A percentile compares a stretch with the other conserved stretches of the same genome.
phyloP scores from a whole-genome alignment of 2,797 vertebrate genomes.

The Falco concolor region DNA sequence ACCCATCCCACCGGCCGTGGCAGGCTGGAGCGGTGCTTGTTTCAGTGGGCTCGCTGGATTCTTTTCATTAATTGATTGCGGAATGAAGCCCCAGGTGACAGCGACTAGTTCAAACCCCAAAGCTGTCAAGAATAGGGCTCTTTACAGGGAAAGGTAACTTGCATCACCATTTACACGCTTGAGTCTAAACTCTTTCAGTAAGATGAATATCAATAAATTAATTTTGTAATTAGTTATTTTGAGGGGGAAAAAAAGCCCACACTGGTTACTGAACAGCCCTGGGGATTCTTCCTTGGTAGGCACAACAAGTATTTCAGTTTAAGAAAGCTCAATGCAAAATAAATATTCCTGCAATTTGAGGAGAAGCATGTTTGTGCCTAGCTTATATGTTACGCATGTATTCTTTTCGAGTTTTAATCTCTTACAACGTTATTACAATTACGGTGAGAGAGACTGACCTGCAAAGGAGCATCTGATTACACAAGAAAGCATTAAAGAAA shows the following conservation, averaged over 20 bases:
- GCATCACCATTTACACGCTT: neutral
- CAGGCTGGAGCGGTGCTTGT: neutral
- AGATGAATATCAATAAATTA: neutral
- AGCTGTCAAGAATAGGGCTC: neutral
- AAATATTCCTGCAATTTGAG: neutral
- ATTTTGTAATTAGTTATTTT: neutral
- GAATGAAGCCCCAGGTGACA: neutral
- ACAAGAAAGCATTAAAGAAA: neutral
- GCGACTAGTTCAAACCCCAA: neutral
- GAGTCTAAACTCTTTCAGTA: neutral
- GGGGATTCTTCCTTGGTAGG: neutral
- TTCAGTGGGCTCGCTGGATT: neutral
- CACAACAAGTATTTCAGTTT: neutral
- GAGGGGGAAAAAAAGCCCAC: neutral
- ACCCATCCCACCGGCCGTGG: neutral
- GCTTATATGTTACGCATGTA: accelerated
- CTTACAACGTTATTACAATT: neutral
- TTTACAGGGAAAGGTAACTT: neutral
- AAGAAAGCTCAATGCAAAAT: neutral
- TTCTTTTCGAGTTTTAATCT: neutral
- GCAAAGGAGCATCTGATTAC: neutral
- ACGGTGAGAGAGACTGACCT: neutral
- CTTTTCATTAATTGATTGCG: too few relatives aligned
- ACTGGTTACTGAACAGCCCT: neutral
- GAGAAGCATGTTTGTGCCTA: neutral